These are phyloP conservation scores for Hyposmocoma kahamanoa DNA, from an alignment of 1,140 invertebrate species.

Conservation along the genomic window DNA sequence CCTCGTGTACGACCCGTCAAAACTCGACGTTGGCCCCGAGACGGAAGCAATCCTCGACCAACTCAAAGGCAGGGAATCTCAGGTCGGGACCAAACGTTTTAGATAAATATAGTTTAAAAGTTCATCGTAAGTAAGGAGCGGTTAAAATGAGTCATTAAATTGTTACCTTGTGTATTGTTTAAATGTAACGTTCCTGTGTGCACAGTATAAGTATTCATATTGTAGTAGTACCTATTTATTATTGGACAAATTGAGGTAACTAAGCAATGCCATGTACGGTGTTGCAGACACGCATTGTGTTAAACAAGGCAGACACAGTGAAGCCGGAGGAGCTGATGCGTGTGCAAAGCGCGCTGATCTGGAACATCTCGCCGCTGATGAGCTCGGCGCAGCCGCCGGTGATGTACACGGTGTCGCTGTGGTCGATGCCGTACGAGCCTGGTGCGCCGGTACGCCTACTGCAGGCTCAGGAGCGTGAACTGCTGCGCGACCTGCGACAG, in stretches of 20 bases:
- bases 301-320: slow-evolving; percentile 96
- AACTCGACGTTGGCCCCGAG: slow-evolving; percentile 95
- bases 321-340: slow-evolving; percentile 94
- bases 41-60: slow-evolving; percentile 95
- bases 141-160: no score
- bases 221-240: no score
- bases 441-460: slow-evolving; percentile 85
- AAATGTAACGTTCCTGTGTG: no score
- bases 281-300: slow-evolving; percentile 86
- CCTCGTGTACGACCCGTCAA: slow-evolving; percentile 95
- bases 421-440: slow-evolving; percentile 88
- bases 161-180: no score
- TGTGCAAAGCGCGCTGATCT: slow-evolving; percentile 94
- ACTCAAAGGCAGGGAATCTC: slow-evolving; percentile 93
- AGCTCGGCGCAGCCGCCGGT: slow-evolving; percentile 93
- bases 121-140: no score
- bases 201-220: no score
- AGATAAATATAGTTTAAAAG: no score
- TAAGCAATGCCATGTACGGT: no score
- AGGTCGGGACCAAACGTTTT: no score
- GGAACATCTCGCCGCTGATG: slow-evolving; percentile 96
- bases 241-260: no score
- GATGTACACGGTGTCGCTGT: slow-evolving; percentile 95
- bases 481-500: slow-evolving; percentile 87
- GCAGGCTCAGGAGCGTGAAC: slow-evolving; percentile 90